A percentile compares a stretch with the other conserved stretches of the same genome.
Evolutionary conservation across 2,797 vertebrate genomes (phyloP).

Genomic region (Chloroceryle inda): DNA sequence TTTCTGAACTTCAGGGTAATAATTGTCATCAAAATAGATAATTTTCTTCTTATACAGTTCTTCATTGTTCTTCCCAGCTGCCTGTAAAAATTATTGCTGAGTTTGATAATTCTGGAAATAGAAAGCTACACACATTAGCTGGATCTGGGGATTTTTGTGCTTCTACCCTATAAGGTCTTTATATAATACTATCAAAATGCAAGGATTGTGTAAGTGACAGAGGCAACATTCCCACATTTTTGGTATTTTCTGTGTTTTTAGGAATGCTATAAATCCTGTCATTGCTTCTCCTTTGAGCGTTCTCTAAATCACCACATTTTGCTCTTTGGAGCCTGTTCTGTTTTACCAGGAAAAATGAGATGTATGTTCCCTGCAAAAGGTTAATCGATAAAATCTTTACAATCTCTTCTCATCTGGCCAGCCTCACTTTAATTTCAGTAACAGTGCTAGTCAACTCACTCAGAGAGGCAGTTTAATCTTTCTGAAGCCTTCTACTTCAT

Average conservation of each 20-base stretch:
- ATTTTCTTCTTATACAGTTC: conserved; percentile 42
- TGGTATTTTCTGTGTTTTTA: conserved; percentile 53
- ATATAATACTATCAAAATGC: conserved; percentile 23
- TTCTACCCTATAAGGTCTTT: background rate
- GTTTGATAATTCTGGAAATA: conserved; percentile 53
- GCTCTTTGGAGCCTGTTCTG: conserved; percentile 25
- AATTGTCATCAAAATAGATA: conserved; percentile 60
- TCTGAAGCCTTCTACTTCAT: conserved; percentile 4
- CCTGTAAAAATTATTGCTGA: conserved; percentile 14
- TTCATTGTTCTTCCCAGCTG: conserved; percentile 47
- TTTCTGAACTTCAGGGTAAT: conserved; percentile 59
- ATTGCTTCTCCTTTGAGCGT: conserved; percentile 19
- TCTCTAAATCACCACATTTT: conserved; percentile 57
- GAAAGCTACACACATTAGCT: background rate
- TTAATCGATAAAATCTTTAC: conserved; percentile 63
- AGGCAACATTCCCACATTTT: conserved; percentile 35
- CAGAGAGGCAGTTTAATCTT: conserved; percentile 7
- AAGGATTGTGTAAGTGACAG: conserved; percentile 35
- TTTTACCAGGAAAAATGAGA: conserved; percentile 64
- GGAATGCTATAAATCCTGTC: conserved; percentile 60
- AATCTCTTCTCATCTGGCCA: conserved; percentile 46
- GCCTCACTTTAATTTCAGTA: conserved; percentile 45
- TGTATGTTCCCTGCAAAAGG: conserved; percentile 33
- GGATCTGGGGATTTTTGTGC: background rate
- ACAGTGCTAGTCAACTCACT: background rate